phyloP scores from a whole-genome alignment of 1,140 invertebrate species.

The Ridgeia piscesae region DNA sequence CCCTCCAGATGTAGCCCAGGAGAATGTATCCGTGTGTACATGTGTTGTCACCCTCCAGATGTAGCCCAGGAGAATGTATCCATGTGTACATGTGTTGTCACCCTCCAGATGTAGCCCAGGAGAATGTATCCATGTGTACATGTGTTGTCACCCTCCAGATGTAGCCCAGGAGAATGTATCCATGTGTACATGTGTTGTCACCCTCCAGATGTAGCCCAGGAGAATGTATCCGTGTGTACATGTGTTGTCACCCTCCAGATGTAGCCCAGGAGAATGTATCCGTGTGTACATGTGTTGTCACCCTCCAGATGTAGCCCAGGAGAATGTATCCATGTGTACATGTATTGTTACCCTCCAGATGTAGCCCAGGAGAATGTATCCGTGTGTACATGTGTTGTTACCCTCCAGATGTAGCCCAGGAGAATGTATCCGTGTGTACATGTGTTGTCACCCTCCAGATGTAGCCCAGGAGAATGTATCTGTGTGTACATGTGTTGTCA shows the following conservation, averaged over 20 bases:
- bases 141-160: slow-evolving; percentile 32
- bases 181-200: background rate
- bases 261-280: slow-evolving; percentile 15
- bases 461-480: slow-evolving; percentile 15
- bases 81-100: background rate
- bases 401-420: slow-evolving; percentile 35
- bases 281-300: background rate
- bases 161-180: slow-evolving; percentile 15
- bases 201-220: slow-evolving; percentile 35
- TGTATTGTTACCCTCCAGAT: slow-evolving; percentile 31
- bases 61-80: slow-evolving; percentile 15
- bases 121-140: background rate
- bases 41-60: slow-evolving; percentile 32
- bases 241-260: slow-evolving; percentile 32
- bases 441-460: slow-evolving; percentile 32
- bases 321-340: background rate
- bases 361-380: slow-evolving; percentile 15
- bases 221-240: background rate
- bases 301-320: slow-evolving; percentile 35
- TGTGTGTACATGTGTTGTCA: background rate
- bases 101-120: slow-evolving; percentile 35
- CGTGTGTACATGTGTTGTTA: background rate
- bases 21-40: background rate
- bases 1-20: slow-evolving; percentile 35
- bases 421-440: background rate